Base-by-base conservation (phyloP, 1,140 invertebrate species). In the Drosophila guanche region DNA sequence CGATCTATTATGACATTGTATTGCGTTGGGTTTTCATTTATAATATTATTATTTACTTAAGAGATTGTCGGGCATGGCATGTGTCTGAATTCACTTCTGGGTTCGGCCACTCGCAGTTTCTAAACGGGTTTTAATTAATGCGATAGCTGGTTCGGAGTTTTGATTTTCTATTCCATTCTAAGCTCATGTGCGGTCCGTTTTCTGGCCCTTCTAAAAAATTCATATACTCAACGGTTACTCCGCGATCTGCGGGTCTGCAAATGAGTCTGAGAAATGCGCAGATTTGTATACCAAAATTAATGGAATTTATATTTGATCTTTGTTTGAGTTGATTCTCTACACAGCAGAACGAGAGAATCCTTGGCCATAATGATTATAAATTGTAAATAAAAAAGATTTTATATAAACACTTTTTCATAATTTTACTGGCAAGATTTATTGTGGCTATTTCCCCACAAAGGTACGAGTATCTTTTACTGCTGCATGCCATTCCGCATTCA, bases 1-100 rank as follows among this genome's bases (percentile, higher is more conserved):
- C 68, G 69, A 71, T 72, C 48, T 71, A 72, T 43, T 61, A 71
- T 72, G 41, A 47, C 37, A 72, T 53, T 50, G 53, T 61, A 61
- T 61, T 1, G 33, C 10, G 10, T 12, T 37, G 10, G 33, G 45
- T 55, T 68, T 68, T 52, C 37, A 23, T 48, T 54, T 27, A 37
- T 37, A 3, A 12, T 37, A 12, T 40, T 43, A 52, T 42, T 8
- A 8, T 12, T 29, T 12, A 20, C 10, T 25, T 46, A 63, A 66
- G 51, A 37, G 25, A 66, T 62, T 22, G 61, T 22, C 27, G 60
- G 2, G 5, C 6, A 5, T 27, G 25, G 25, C 29, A 33, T 67
- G 42, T 66, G 62, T 55, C 29, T 33, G 62, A 68, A 68, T 14
- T 56, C 23, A 56, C 43, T 68, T 68, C 63, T 66, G 59, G 60